Evolutionary conservation across 53 echinoderm and acorn worm species (phyloP).

Genomic region (Temnopleurus reevesii): DNA sequence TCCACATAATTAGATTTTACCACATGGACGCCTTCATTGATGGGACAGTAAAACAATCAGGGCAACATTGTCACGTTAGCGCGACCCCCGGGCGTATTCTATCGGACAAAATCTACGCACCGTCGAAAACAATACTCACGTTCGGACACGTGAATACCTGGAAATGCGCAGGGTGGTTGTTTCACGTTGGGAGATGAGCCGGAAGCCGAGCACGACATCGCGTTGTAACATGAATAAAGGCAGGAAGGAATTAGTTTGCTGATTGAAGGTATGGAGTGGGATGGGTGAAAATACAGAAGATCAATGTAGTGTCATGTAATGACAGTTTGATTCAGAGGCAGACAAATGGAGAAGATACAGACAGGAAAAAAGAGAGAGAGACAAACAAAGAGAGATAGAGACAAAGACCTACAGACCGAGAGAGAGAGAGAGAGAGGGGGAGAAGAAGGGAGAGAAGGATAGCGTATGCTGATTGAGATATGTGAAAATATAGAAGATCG

Average conservation of each 20-base stretch:
- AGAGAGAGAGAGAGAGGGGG: too few relatives aligned
- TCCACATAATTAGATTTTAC: slow-evolving; percentile 7
- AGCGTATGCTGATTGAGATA: too few relatives aligned
- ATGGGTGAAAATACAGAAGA: background rate
- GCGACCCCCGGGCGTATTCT: slow-evolving; percentile 5
- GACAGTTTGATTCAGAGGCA: too few relatives aligned
- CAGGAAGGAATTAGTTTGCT: background rate
- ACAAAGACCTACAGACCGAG: too few relatives aligned
- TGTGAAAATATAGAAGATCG: too few relatives aligned
- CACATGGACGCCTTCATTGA: slow-evolving; percentile 36
- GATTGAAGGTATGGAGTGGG: background rate
- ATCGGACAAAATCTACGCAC: background rate
- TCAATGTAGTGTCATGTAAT: too few relatives aligned
- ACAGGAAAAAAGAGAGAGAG: too few relatives aligned
- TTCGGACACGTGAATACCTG: background rate
- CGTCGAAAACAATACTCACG: background rate
- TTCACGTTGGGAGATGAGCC: background rate
- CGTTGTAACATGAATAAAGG: background rate
- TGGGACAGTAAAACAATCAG: slow-evolving; percentile 39
- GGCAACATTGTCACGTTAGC: slow-evolving; percentile 26
- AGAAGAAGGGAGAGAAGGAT: too few relatives aligned
- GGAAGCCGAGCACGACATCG: background rate
- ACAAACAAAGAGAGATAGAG: too few relatives aligned
- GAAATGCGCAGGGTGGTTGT: background rate
- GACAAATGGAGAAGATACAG: too few relatives aligned